Evolutionary conservation across 2,888 invertebrate genomes (phyloP), one percentile per base, ranked within the genome.

Genomic region (Cephus pulcher): DNA sequence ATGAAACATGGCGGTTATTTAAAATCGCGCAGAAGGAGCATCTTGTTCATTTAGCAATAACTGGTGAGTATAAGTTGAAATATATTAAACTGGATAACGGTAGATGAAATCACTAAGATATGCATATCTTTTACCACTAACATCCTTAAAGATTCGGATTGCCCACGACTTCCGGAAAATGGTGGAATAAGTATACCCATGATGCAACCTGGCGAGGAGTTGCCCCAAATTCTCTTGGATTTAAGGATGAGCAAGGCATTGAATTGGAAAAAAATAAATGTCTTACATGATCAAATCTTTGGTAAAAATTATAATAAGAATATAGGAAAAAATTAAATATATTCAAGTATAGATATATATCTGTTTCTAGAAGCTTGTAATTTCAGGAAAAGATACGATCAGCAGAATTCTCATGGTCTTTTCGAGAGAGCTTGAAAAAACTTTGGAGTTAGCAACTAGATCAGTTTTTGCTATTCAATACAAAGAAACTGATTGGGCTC

Each of bases 171-270:
- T 75, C 96, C 96, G 0, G 85, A 92, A 0, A 91, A 93, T 40
- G 93, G 94, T 32, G 96, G 96, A 0, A 92, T 97, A 56, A 96
- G 96, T 75, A 94, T 94, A 77, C 96, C 97, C 0, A 92, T 95
- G 77, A 92, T 95, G n/a, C 92, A 93, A 1, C 92, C 93, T 69
- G 96, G 96, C 0, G 94, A 95, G 80, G 97, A 97, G 90, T 89
- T 97, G 80, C 94, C 97, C 0, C 97, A 97, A 91, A 90, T 97
- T 32, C 90, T 97, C 11, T 92, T 97, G 1, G 97, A 97, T 90
- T 92, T 97, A 79, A 93, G 96, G 85, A 94, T 94, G 9, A 93
- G 93, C 69, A 92, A 93, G 74, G 93, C 94, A 0, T 93, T 96
- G 11, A 92, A 94, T 73, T 97, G 97, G 97, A 95, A 95, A 86